A percentile compares a stretch with the other conserved stretches of the same genome.
These are phyloP conservation scores for Mesoclemmys tuberculata DNA, from an alignment of 2,113 vertebrate species.

Conservation along the genomic window DNA sequence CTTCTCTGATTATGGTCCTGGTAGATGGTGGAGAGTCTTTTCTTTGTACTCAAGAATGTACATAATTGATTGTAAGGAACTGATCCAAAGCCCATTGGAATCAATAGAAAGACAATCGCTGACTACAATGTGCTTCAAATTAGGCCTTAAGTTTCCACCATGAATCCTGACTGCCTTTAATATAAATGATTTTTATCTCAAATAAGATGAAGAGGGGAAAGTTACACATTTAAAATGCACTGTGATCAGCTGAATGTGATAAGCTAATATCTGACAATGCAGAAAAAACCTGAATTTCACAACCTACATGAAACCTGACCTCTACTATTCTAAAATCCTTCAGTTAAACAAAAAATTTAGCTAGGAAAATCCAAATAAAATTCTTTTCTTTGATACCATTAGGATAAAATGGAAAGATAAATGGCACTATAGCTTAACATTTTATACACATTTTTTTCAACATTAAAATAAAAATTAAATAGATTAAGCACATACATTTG, in stretches of 20 bases:
- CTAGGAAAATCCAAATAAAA: not conserved
- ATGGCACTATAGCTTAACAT: fast-evolving
- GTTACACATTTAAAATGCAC: slow-evolving; percentile 34
- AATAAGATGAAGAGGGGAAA: slow-evolving; percentile 24
- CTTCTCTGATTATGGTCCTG: fast-evolving
- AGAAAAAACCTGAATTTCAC: not conserved
- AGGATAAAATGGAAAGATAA: not conserved
- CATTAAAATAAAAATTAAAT: not conserved
- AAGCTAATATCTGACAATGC: not conserved
- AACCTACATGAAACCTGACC: not conserved
- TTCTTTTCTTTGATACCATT: not conserved
- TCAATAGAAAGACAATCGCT: slow-evolving; percentile 40
- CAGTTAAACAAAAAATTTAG: not conserved
- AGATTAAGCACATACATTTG: not conserved
- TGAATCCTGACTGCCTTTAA: slow-evolving; percentile 41
- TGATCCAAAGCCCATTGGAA: slow-evolving; percentile 37
- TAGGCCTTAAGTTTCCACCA: slow-evolving; percentile 8
- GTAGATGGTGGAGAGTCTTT: slow-evolving; percentile 51
- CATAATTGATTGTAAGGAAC: slow-evolving; percentile 30
- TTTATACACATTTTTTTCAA: not conserved
- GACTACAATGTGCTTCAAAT: slow-evolving; percentile 57
- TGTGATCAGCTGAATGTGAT: not conserved
- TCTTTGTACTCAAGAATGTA: slow-evolving; percentile 63
- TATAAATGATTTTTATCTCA: slow-evolving; percentile 66
- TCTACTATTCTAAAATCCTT: not conserved